A percentile compares a stretch with the other conserved stretches of the same genome.
These are phyloP conservation scores for Paramuricea clavata DNA, from an alignment of 92 coral and sea anemone genomes.

Conservation along the genomic window DNA sequence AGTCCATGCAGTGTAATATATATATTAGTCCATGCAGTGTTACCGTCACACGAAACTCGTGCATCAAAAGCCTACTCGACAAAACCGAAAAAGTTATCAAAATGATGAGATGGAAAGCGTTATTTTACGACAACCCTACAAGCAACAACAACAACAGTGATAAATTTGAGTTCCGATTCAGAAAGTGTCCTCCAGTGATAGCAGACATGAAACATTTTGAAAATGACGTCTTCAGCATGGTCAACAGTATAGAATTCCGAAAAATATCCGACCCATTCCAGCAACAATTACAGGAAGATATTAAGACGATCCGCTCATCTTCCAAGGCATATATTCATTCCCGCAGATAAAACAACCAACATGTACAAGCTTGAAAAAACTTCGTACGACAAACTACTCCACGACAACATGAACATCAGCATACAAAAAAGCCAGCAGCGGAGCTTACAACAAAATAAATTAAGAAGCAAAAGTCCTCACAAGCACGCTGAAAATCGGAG, in stretches of 20 bases:
- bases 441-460: slow-evolving; percentile 46
- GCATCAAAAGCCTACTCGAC: not conserved
- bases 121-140: not conserved
- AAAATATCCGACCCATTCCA: not conserved
- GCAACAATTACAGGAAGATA: not conserved
- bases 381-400: slow-evolving; percentile 8
- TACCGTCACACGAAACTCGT: not conserved
- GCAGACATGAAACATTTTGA: not conserved
- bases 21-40: too few relatives aligned
- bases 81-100: not conserved
- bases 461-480: slow-evolving; percentile 29
- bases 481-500: slow-evolving; percentile 24
- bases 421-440: too few relatives aligned
- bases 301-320: not conserved
- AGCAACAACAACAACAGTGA: not conserved
- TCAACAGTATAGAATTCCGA: not conserved
- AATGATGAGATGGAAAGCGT: not conserved
- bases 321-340: slow-evolving; percentile 12
- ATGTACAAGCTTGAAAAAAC: not conserved
- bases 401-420: too few relatives aligned
- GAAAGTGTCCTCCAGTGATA: not conserved
- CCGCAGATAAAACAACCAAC: slow-evolving; percentile 29
- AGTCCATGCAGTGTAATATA: too few relatives aligned
- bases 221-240: not conserved
- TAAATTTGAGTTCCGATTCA: not conserved